Evolutionary conservation across 2,113 vertebrate genomes (phyloP), one percentile per base, ranked within the genome.

Genomic region (Xyrauchen texanus): DNA sequence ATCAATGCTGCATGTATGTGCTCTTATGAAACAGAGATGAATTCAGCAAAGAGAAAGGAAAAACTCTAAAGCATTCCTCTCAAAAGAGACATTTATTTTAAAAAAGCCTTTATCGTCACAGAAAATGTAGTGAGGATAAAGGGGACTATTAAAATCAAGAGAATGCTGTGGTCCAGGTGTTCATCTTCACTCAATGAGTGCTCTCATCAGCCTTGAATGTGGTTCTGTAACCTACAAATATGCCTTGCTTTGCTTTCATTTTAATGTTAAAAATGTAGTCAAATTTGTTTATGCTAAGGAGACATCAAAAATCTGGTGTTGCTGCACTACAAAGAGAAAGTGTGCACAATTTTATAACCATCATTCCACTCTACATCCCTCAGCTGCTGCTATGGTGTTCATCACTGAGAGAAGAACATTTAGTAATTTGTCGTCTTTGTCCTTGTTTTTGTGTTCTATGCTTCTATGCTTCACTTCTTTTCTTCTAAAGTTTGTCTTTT

Each of bases 301-400:
- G 5, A 8, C 11, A 55, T 55, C n/a, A 58, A 45, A 34, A n/a
- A 21, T 68, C 58, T 68, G 42, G 13, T 55, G 61, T 52, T 70
- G 53, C 46, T 44, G n/a, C 46, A 34, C 66, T 72, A 44, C 12
- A 44, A 70, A 52, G 7, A 66, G 15, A 58, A 53, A 65, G 4
- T 10, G 4, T 52, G 69, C 46, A 83, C 79, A 84, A 86, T 95
- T 95, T 94, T 94, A 53, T 13, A 2, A 13, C 4, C 53, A 57
- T 57, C 53, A 5, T 57, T 52, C 5, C 47, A 2, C 6, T 57
- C 6, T 13, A 2, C 5, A 6, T 57, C 4, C 5, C 52, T n/a
- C 6, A 6, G 12, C 13, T 57, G 53, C 53, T 55, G 11, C 11
- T 12, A 12, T 4, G 12, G 53, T 55, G 53, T 55, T 55, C 6